Base-by-base conservation (phyloP, 2,888 invertebrate genomes). In the Elysia crispata region DNA sequence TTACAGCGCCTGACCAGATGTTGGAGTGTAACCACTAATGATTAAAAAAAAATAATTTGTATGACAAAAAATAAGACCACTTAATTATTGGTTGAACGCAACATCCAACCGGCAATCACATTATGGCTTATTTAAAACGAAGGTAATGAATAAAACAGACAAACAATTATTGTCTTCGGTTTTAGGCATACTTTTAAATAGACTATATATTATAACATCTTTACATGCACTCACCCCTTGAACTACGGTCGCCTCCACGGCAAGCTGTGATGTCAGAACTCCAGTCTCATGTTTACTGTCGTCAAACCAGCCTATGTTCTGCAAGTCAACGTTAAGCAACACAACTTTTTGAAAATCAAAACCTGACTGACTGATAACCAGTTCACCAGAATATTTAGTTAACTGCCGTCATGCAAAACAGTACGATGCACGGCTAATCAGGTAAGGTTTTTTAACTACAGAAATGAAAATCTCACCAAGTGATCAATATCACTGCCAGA, bases 301-400 rank as follows among this genome's bases (percentile, higher is more conserved):
- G 85, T 92, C 92, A 88, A 89, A 92, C 82, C 85, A 92, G 25
- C 85, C 81, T 5, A 92, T 89, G 33, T 92, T 91, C 90, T 92
- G 30, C n/a, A 23, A 54, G 28, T n/a, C 20, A 20, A 30, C n/a
- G n/a, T n/a, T n/a, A 41, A 41, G 41, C 41, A 41, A 41, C 11
- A 11, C 3, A 11, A 11, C 41, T 41, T 11, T 6, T 41, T 41
- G 11, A 41, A 41, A 33, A 41, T 41, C 31, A 70, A 13, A 70
- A 23, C 28, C 18, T 25, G 66, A 30, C 25, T 66, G 25, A 8
- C 8, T 30, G 18, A 18, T 66, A 8, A 5, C 28, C 18, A 66
- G 5, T 8, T 60, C 60, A 25, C 25, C 25, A 15, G n/a, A 8
- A 60, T 5, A 8, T 15, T 25, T 60, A 8, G 3, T 8, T 23